Percentiles rank a stretch among this genome's conserved stretches.
Conservation (phyloP, 2,888 invertebrate species). For the Drosophila subsilvestris region DNA sequence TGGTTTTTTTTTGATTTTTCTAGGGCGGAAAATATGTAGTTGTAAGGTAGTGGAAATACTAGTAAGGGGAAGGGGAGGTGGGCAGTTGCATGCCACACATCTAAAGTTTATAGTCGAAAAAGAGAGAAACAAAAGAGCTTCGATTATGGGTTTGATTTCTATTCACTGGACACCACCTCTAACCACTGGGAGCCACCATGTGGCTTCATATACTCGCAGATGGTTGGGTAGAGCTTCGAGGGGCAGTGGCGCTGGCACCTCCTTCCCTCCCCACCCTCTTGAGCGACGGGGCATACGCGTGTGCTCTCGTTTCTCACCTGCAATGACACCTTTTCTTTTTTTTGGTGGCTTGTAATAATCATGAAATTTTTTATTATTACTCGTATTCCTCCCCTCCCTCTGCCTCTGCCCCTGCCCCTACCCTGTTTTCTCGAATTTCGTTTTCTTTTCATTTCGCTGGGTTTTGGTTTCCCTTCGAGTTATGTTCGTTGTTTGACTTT, state of each 20-base stretch:
- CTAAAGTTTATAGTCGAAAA: neutral
- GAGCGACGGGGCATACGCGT: slow-evolving; percentile 50
- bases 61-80: neutral
- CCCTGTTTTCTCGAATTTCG: slow-evolving; percentile 37
- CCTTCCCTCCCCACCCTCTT: neutral
- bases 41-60: neutral
- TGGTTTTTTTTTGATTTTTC: slow-evolving; percentile 10
- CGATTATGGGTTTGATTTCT: neutral
- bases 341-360: slow-evolving; percentile 53
- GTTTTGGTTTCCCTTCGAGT: slow-evolving; percentile 27
- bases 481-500: slow-evolving; percentile 30
- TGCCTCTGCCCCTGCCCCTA: neutral
- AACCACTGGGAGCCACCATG: neutral
- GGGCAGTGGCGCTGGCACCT: neutral
- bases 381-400: slow-evolving; percentile 3
- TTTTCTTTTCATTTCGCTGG: slow-evolving; percentile 37
- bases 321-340: slow-evolving; percentile 64
- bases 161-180: neutral
- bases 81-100: neutral
- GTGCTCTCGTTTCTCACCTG: slow-evolving; percentile 78
- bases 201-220: neutral
- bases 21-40: neutral
- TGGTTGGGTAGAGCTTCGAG: neutral
- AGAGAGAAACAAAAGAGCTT: neutral
- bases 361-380: slow-evolving; percentile 52